Conservation (phyloP, 2,888 invertebrate genomes). For the Ashinkailepas kermadecensis region DNA sequence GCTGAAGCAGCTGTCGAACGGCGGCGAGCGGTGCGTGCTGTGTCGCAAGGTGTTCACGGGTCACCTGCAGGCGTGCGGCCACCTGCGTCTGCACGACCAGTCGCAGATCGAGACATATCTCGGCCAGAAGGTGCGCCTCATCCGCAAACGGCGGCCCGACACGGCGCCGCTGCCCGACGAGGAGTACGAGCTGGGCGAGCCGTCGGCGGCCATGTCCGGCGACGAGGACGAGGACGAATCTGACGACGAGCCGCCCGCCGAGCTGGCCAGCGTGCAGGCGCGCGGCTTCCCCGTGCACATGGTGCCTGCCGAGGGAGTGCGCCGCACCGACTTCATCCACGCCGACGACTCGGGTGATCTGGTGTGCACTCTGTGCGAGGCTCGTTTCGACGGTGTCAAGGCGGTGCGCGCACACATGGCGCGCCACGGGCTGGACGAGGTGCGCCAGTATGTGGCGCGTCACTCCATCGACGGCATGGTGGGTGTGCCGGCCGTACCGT, state of each 20-base stretch:
- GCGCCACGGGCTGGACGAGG: not conserved
- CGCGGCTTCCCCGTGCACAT: not conserved
- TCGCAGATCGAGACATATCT: not conserved
- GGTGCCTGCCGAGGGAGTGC: conserved; percentile 2
- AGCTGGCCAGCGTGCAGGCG: not conserved
- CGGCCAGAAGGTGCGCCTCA: conserved; percentile 7
- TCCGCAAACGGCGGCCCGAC: not conserved
- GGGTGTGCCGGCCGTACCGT: not conserved
- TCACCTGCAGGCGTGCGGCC: conserved; percentile 12
- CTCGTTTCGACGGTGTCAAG: not conserved
- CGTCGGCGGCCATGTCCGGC: not conserved
- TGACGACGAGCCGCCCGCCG: not conserved
- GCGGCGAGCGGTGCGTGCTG: conserved; percentile 3
- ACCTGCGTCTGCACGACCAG: conserved; percentile 9
- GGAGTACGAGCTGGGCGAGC: conserved; percentile 6
- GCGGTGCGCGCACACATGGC: conserved; percentile 2
- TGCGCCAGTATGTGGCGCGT: not conserved
- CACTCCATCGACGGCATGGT: not conserved
- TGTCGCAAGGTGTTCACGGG: not conserved
- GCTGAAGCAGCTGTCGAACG: not conserved
- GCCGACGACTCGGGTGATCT: not conserved
- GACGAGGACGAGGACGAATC: not conserved
- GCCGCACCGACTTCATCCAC: not conserved
- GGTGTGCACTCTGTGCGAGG: conserved; percentile 8
- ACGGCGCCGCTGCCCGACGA: not conserved